Base-by-base conservation (phyloP, 1,140 invertebrate species). In the Drosophila mojavensis region DNA sequence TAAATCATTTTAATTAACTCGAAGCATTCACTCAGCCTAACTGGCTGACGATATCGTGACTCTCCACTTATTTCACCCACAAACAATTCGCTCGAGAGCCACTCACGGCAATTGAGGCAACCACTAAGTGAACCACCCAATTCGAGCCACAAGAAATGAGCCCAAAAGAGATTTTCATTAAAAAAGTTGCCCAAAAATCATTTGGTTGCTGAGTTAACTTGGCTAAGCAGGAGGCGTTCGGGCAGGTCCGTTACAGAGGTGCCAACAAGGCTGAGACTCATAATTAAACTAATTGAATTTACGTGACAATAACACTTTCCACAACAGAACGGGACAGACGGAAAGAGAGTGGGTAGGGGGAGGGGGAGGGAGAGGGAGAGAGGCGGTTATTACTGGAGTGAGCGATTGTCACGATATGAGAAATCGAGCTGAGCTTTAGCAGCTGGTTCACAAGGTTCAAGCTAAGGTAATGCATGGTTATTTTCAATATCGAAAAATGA, bases 401-500 rank as follows among this genome's bases (percentile, higher is more conserved):
- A 58, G 60, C 48, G 84, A 88, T 88, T 88, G 84, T 78, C 84
- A 81, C 84, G 84, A 88, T 74, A 88, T 82, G 74, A 89, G 11
- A 39, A 33, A 33, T 47, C 43, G 20, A 36, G 53, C n/a, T 17
- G 7, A 15, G 36, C 43, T 26, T 51, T 30, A 41, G n/a, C 36
- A 43, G 41, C 36, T 50, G 33, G 45, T 73, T 59, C 61, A 70
- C 61, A 54, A 45, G 47, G 58, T 54, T 28, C 62, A 77, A 62
- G 55, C 53, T 50, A 64, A 56, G 39, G 26, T 86, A 89, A 89
- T 89, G 78, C 86, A 85, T 71, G 86, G 86, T 90, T 90, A 86
- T 90, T 86, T 90, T 76, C 88, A 90, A 86, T 90, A 90, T 90
- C 88, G 66, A 83, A 90, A 90, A 83, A 82, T 90, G 82, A 90